Percentiles rank a stretch among this genome's conserved stretches.
phyloP scores from a whole-genome alignment of 2,888 invertebrate genomes.

The Ptychoptera albimana region DNA sequence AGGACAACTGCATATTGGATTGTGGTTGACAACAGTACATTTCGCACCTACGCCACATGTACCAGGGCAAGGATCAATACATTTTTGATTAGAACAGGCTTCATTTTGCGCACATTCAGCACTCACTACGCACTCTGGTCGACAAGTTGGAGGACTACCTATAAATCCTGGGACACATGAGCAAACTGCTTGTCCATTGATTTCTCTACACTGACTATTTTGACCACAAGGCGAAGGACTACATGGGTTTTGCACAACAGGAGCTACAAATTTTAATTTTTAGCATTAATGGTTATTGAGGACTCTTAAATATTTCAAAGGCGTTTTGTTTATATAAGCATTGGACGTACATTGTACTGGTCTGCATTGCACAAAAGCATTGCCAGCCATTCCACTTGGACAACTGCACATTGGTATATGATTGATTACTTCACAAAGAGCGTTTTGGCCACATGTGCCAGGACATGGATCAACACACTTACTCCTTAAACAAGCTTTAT shows the following conservation, averaged over 20 bases:
- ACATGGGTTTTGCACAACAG: slow-evolving; percentile 32
- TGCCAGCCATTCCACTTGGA: slow-evolving; percentile 49
- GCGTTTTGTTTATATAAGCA: no score
- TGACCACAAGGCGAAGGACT: slow-evolving; percentile 45
- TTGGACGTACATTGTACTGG: slow-evolving; percentile 22
- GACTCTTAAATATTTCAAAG: background rate
- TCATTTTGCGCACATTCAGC: slow-evolving; percentile 48
- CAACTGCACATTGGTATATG: slow-evolving; percentile 58
- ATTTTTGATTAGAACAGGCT: slow-evolving; percentile 54
- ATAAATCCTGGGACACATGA: slow-evolving; percentile 47
- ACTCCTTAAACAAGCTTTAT: slow-evolving; percentile 47
- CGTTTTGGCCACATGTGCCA: slow-evolving; percentile 51
- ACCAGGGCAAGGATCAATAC: slow-evolving; percentile 56
- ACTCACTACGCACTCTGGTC: slow-evolving; percentile 53
- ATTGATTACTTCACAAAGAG: slow-evolving; percentile 53
- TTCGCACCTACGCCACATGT: slow-evolving; percentile 53
- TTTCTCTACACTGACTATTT: slow-evolving; percentile 44
- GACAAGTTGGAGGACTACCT: slow-evolving; percentile 49
- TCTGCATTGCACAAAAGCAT: slow-evolving; percentile 47
- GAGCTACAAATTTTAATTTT: slow-evolving; percentile 31
- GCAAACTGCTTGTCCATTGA: slow-evolving; percentile 50
- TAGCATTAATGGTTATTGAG: slow-evolving; percentile 13
- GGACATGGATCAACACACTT: slow-evolving; percentile 56
- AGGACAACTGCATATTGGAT: slow-evolving; percentile 48
- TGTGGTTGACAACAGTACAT: slow-evolving; percentile 55